phyloP scores from a whole-genome alignment of 2,113 vertebrate species.

The Dicrurus megarhynchus region DNA sequence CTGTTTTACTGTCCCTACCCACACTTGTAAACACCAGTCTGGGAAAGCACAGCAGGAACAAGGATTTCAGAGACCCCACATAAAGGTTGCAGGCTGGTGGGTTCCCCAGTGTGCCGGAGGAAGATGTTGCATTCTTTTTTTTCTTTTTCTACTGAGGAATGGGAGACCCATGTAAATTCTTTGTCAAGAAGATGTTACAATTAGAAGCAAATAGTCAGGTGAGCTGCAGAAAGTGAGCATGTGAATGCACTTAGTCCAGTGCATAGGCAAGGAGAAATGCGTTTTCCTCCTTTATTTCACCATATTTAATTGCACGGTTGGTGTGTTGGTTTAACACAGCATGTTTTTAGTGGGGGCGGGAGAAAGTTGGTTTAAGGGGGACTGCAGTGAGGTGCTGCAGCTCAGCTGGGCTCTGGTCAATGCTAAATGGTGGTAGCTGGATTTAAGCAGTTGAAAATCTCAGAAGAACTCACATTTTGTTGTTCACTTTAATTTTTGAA shows the following conservation, averaged over 20 bases:
- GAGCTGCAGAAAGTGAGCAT: neutral
- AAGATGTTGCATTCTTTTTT: neutral
- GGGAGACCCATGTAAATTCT: neutral
- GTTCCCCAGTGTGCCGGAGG: accelerated
- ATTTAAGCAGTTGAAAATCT: neutral
- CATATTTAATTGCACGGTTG: neutral
- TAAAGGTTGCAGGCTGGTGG: neutral
- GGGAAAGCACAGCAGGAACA: neutral
- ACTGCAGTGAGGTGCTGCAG: neutral
- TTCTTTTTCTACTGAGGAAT: neutral
- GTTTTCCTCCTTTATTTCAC: neutral
- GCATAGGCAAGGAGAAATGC: neutral
- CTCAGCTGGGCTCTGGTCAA: neutral
- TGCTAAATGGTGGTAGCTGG: neutral
- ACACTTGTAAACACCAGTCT: neutral
- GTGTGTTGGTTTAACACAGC: no score
- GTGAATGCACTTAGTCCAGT: neutral
- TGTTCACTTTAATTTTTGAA: neutral
- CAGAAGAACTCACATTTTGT: neutral
- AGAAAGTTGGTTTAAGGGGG: neutral
- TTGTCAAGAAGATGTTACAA: neutral
- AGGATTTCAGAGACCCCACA: neutral
- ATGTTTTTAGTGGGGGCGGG: no score
- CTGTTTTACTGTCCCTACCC: neutral
- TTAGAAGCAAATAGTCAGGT: neutral